phyloP scores from a whole-genome alignment of 1,140 invertebrate genomes.

The Hyles vespertilio region DNA sequence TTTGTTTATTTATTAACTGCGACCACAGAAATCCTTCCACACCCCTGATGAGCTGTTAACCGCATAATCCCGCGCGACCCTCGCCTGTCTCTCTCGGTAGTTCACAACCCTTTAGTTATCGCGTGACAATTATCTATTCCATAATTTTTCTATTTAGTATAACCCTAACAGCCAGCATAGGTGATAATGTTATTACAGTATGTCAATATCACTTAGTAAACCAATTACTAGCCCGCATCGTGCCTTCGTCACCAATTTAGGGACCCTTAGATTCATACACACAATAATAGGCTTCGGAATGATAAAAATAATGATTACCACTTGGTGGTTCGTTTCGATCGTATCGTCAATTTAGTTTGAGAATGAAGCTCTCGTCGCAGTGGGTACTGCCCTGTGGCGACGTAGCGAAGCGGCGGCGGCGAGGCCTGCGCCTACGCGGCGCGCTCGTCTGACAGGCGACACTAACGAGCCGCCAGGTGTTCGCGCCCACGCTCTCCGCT shows the following conservation, averaged over 20 bases:
- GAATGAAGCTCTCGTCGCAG: neutral
- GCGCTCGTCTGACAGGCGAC: constrained; percentile 42
- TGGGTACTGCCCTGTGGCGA: neutral
- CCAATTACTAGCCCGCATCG: constrained; percentile 49
- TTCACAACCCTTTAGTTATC: no score
- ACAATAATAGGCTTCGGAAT: no score
- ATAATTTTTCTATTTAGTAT: no score
- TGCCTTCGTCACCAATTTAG: constrained; percentile 43
- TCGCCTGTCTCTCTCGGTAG: constrained; percentile 31
- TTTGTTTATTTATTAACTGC: constrained; percentile 47
- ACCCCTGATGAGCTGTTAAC: constrained; percentile 35
- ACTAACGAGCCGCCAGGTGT: constrained; percentile 70
- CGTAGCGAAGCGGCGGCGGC: constrained; percentile 3
- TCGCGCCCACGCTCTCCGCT: constrained; percentile 54
- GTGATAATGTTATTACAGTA: neutral
- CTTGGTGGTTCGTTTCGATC: no score
- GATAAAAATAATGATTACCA: no score
- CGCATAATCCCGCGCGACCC: constrained; percentile 51
- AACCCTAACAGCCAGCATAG: no score
- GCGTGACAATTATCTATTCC: no score
- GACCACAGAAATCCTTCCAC: constrained; percentile 43
- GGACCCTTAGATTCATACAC: constrained; percentile 17
- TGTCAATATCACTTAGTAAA: constrained; percentile 51
- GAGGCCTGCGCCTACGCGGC: constrained; percentile 16
- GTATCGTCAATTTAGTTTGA: neutral